Base-by-base conservation (phyloP, 2,888 invertebrate species). In the Pyrrhia umbra region DNA sequence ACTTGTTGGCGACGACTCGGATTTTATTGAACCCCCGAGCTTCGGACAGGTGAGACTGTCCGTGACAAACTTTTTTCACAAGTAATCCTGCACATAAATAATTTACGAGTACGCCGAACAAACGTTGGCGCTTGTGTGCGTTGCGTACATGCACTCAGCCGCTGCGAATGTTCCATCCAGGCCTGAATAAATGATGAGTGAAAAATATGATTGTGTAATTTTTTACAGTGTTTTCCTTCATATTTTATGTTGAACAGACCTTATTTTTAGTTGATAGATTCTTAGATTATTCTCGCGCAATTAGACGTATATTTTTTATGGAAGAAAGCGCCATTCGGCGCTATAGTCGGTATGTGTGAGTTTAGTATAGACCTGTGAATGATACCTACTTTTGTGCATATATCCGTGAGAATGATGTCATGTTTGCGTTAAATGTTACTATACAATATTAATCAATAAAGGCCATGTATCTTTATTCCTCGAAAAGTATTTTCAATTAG, bases 11-110 rank as follows among this genome's bases (percentile, higher is more conserved):
- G 83, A 78, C 85, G 87, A 84, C 88, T 84, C 85, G 86, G 90
- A 86, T 89, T 91, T 91, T 91, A 92, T 91, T 85, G 89, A 88
- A 85, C 88, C 87, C 88, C 81, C 71, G 87, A 81, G 87, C 79
- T 85, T 85, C 63, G 68, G 85, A 84, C 88, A 89, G 89, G 88
- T 90, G 85, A 82, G 79, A 78, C 78, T 68, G 79, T 49, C 61
- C 75, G 79, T 75, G 82, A 80, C 75, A 75, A 81, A 83, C 80
- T 85, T 88, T 87, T 84, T 86, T 85, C 61, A 71, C 67, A 78
- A 84, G 78, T 80, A 80, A 82, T 82, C 67, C 81, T 69, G 58
- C 69, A 80, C 72, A 85, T 88, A 86, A 87, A 88, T 88, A 79
- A 88, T 87, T 84, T 77, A 85, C 73, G 72, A 81, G 67, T 69